Conservation (phyloP, 2,113 vertebrate species). For the Gasterosteus nipponicus region DNA sequence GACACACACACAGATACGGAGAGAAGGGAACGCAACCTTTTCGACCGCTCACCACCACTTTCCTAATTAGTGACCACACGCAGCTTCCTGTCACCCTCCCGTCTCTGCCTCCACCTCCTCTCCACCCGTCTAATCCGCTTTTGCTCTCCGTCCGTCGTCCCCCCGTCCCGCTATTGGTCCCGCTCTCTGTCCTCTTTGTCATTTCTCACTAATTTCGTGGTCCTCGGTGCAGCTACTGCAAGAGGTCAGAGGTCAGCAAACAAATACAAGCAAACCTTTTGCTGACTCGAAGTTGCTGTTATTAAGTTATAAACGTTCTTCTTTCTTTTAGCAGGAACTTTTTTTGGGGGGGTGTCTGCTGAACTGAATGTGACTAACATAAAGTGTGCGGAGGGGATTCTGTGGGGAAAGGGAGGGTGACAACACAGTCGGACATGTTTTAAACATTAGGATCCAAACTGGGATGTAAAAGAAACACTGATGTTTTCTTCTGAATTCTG, state of each 20-base stretch:
- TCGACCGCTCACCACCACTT: conserved; percentile 50
- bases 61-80: conserved; percentile 74
- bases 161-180: conserved; percentile 15
- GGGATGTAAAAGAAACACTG: not conserved
- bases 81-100: conserved; percentile 44
- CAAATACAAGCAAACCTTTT: conserved; percentile 22
- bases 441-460: conserved; percentile 12
- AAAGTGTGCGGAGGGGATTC: not conserved
- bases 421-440: not conserved
- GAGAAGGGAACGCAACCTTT: conserved; percentile 45
- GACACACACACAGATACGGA: not conserved
- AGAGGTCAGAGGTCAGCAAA: conserved; percentile 39
- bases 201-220: conserved; percentile 4
- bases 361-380: not conserved
- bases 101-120: conserved; percentile 45
- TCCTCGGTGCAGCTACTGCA: conserved; percentile 14
- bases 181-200: conserved; percentile 12
- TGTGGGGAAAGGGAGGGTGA: not conserved
- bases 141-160: conserved; percentile 15
- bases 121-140: conserved; percentile 38
- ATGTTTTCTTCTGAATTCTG: conserved; percentile 20
- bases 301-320: not conserved
- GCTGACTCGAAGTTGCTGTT: not conserved
- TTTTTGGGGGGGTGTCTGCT: not conserved
- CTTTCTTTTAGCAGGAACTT: not conserved